A percentile compares a stretch with the other conserved stretches of the same genome.
phyloP scores from a whole-genome alignment of 2,797 vertebrate species.

The Gymnopithys bicolor region DNA sequence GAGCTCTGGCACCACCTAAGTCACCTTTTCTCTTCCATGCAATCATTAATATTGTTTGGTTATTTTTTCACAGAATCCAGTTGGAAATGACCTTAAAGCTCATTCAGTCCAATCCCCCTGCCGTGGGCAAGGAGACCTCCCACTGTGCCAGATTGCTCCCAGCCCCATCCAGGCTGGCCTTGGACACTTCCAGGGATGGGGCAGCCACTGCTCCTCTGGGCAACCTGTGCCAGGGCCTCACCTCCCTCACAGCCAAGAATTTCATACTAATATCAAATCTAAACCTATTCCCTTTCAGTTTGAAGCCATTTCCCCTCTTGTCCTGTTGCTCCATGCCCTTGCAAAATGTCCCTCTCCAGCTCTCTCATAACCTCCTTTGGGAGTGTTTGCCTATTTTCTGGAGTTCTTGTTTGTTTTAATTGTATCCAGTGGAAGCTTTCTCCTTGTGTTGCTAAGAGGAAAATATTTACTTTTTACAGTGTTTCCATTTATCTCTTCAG shows the following conservation, averaged over 20 bases:
- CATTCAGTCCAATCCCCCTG: neutral
- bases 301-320: neutral
- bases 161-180: neutral
- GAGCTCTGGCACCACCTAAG: neutral
- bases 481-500: constrained; percentile 42
- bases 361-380: neutral
- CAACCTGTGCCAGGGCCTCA: fast-evolving
- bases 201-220: fast-evolving
- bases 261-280: neutral
- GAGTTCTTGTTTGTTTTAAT: neutral
- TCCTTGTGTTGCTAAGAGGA: neutral
- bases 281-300: neutral
- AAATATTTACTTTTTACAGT: constrained; percentile 14
- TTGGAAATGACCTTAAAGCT: neutral
- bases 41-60: fast-evolving
- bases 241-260: neutral
- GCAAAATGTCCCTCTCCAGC: neutral
- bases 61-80: neutral
- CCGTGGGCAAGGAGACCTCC: neutral
- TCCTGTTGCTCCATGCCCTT: neutral
- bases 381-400: neutral
- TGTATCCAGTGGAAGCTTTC: neutral
- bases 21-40: neutral
- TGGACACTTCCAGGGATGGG: neutral
- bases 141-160: neutral